Evolutionary conservation across 2,888 invertebrate genomes (phyloP).

Genomic region (Loripinus fragilis): DNA sequence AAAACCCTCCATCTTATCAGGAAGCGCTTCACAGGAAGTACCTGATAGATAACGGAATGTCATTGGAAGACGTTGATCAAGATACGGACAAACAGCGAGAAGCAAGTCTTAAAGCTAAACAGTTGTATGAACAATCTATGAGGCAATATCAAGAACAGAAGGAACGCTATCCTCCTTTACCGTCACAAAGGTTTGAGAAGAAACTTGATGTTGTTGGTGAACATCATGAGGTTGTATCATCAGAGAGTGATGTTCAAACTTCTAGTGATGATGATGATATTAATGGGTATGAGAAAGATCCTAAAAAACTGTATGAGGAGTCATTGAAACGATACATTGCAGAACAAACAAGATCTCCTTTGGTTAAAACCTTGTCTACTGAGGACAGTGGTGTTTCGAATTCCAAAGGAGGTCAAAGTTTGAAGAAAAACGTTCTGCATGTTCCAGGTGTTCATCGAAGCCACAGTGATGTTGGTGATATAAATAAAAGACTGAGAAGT

Average conservation of each 20-base stretch:
- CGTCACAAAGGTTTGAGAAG: slow-evolving; percentile 53
- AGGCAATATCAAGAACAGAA: slow-evolving; percentile 59
- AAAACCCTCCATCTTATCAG: slow-evolving; percentile 76
- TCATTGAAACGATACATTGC: slow-evolving; percentile 70
- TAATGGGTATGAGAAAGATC: slow-evolving; percentile 49
- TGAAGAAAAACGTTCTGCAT: slow-evolving; percentile 5
- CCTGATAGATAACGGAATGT: slow-evolving; percentile 64
- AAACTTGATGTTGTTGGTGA: slow-evolving; percentile 50
- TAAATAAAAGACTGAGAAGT: slow-evolving; percentile 26
- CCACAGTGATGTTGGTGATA: slow-evolving; percentile 59
- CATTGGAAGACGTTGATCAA: slow-evolving; percentile 64
- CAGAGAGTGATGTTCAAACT: slow-evolving; percentile 36
- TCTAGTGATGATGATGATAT: slow-evolving; percentile 48
- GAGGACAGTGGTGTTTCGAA: slow-evolving; percentile 37
- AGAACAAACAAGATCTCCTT: slow-evolving; percentile 54
- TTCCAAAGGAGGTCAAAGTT: slow-evolving; percentile 42
- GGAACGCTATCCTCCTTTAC: slow-evolving; percentile 34
- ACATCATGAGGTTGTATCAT: slow-evolving; percentile 35
- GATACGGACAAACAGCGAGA: slow-evolving; percentile 66
- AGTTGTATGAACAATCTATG: slow-evolving; percentile 77
- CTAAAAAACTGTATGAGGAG: slow-evolving; percentile 73
- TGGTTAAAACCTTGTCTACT: slow-evolving; percentile 40
- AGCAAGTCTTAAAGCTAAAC: slow-evolving; percentile 74
- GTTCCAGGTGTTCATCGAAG: slow-evolving; percentile 53
- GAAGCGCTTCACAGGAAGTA: slow-evolving; percentile 76